These are phyloP conservation scores for Plebejus anna DNA, from an alignment of 2,888 invertebrate species.

Conservation along the genomic window DNA sequence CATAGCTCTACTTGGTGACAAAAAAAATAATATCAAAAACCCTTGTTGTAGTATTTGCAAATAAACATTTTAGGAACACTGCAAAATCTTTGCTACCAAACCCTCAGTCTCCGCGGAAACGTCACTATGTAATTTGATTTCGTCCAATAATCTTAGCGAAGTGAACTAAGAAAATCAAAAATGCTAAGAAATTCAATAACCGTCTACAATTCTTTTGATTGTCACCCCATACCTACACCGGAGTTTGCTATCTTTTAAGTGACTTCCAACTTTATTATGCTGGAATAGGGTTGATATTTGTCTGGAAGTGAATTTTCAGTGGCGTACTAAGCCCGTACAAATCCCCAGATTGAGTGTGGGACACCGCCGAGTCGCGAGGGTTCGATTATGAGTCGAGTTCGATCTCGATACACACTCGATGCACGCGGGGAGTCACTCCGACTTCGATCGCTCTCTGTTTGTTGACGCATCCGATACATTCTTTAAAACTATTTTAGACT, in stretches of 20 bases:
- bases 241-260: constrained; percentile 19
- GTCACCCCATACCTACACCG: constrained; percentile 59
- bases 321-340: constrained; percentile 50
- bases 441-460: constrained; percentile 50
- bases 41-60: neutral
- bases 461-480: constrained; percentile 49
- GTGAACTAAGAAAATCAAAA: constrained; percentile 58
- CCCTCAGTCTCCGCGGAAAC: constrained; percentile 3
- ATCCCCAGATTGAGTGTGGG: constrained; percentile 70
- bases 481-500: constrained; percentile 26
- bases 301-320: constrained; percentile 35
- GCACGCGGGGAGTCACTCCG: constrained; percentile 65
- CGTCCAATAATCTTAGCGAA: constrained; percentile 46
- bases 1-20: too few species aligned
- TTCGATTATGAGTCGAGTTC: constrained; percentile 70
- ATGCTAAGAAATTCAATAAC: constrained; percentile 75
- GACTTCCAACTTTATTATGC: constrained; percentile 36
- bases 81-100: constrained; percentile 30
- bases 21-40: too few species aligned
- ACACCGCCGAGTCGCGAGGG: constrained; percentile 54
- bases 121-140: constrained; percentile 28
- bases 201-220: constrained; percentile 66
- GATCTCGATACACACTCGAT: constrained; percentile 70
- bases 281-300: constrained; percentile 46
- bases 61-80: constrained; percentile 6